phyloP scores from a whole-genome alignment of 2,888 invertebrate genomes.

The Galerucella calmariensis region DNA sequence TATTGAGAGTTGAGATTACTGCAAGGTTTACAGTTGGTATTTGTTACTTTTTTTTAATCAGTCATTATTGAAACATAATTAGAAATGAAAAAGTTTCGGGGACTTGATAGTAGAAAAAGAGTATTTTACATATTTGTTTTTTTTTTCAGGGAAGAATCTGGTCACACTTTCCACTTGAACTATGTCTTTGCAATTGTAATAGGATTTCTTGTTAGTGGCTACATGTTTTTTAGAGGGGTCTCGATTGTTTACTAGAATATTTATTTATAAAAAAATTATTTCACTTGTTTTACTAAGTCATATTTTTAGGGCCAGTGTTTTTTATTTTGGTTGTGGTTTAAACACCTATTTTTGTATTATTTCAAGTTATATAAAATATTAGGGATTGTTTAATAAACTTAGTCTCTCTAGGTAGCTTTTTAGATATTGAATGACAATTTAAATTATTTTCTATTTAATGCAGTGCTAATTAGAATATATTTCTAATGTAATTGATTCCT shows the following conservation, averaged over 20 bases:
- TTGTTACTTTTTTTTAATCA: too few relatives aligned
- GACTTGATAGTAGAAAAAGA: too few relatives aligned
- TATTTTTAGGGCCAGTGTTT: neutral
- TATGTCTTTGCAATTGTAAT: conserved; percentile 66
- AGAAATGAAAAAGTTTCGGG: too few relatives aligned
- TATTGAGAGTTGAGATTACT: too few relatives aligned
- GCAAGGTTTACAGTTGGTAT: too few relatives aligned
- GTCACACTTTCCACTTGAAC: conserved; percentile 65
- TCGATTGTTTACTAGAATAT: conserved; percentile 48
- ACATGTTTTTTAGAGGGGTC: conserved; percentile 61
- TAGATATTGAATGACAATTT: too few relatives aligned
- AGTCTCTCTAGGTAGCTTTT: too few relatives aligned
- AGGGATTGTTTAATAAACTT: neutral
- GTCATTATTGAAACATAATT: too few relatives aligned
- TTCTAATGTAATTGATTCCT: neutral
- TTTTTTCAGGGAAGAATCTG: conserved; percentile 58
- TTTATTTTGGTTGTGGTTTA: conserved; percentile 2
- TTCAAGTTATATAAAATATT: neutral
- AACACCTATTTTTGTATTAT: neutral
- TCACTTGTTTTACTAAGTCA: neutral
- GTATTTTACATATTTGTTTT: conserved; percentile 15
- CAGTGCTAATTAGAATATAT: neutral
- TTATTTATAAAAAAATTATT: neutral
- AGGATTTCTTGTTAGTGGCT: conserved; percentile 64
- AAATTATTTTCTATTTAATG: neutral